Conservation (phyloP, 2,797 vertebrate species). For the Neosalanx taihuensis region DNA sequence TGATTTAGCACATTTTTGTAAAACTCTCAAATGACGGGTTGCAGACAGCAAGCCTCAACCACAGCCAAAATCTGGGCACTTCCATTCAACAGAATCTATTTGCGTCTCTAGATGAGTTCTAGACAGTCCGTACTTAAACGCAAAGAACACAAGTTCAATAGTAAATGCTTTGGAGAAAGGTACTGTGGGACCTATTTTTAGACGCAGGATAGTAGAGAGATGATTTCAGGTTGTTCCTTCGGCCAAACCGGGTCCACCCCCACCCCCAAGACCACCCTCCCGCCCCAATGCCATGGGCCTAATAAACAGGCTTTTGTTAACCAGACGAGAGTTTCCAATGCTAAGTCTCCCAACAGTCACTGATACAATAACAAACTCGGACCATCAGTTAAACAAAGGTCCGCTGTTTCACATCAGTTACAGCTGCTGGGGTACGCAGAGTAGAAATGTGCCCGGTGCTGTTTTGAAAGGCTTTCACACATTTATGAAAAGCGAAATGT, state of each 20-base stretch:
- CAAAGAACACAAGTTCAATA: constrained; percentile 29
- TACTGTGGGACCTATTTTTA: constrained; percentile 66
- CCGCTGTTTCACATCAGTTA: constrained; percentile 59
- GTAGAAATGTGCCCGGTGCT: constrained; percentile 43
- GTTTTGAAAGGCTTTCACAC: neutral
- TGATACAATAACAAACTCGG: constrained; percentile 70
- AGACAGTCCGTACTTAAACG: constrained; percentile 42
- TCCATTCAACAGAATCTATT: neutral
- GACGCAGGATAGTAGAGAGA: constrained; percentile 49
- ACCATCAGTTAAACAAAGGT: constrained; percentile 62
- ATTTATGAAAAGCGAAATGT: neutral
- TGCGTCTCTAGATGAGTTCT: constrained; percentile 21
- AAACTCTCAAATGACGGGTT: neutral
- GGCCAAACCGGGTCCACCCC: constrained; percentile 51
- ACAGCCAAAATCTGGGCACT: neutral
- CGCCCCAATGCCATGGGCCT: constrained; percentile 55
- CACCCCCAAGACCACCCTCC: constrained; percentile 55
- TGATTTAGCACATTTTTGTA: no score
- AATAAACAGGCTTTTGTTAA: constrained; percentile 70
- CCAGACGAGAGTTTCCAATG: constrained; percentile 62
- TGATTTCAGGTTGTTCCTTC: constrained; percentile 63
- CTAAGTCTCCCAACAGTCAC: constrained; percentile 61
- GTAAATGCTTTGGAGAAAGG: constrained; percentile 49
- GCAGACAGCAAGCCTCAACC: neutral
- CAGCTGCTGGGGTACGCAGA: constrained; percentile 39